Percentiles rank a stretch among this genome's conserved stretches.
Evolutionary conservation across 2,113 vertebrate genomes (phyloP).

Genomic region (Catharus fuscescens): DNA sequence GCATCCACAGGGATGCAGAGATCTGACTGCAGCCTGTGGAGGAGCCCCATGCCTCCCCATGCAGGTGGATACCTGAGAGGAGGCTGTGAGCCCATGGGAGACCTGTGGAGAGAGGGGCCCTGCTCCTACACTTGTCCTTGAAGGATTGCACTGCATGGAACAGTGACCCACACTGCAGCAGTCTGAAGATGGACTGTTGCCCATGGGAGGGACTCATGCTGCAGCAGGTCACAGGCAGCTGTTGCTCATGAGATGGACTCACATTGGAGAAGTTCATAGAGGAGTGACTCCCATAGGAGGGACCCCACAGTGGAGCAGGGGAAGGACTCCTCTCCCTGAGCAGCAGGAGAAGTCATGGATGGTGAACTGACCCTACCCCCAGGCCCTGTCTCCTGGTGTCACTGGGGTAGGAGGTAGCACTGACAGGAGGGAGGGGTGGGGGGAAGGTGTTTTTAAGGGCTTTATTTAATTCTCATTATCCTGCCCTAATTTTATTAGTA

Average conservation of each 20-base stretch:
- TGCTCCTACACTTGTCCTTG: not conserved
- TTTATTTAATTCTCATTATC: not conserved
- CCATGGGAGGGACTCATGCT: accelerated
- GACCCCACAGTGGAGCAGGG: not conserved
- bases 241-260: not conserved
- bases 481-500: not conserved
- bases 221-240: not conserved
- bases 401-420: accelerated
- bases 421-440: not conserved
- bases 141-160: not conserved
- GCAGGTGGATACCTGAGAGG: not conserved
- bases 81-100: accelerated
- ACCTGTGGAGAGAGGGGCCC: not conserved
- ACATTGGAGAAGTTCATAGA: not conserved
- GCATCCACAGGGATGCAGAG: not conserved
- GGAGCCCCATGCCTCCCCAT: accelerated
- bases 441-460: not conserved
- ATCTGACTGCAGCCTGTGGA: not conserved
- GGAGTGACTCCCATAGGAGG: not conserved
- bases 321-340: not conserved
- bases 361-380: not conserved
- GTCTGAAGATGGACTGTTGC: not conserved
- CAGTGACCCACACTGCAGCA: not conserved
- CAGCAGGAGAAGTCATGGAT: not conserved
- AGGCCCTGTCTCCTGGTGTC: not conserved